Percentiles rank a stretch among this genome's conserved stretches.
phyloP scores from a whole-genome alignment of 2,113 vertebrate species.

The Ctenomys sociabilis region DNA sequence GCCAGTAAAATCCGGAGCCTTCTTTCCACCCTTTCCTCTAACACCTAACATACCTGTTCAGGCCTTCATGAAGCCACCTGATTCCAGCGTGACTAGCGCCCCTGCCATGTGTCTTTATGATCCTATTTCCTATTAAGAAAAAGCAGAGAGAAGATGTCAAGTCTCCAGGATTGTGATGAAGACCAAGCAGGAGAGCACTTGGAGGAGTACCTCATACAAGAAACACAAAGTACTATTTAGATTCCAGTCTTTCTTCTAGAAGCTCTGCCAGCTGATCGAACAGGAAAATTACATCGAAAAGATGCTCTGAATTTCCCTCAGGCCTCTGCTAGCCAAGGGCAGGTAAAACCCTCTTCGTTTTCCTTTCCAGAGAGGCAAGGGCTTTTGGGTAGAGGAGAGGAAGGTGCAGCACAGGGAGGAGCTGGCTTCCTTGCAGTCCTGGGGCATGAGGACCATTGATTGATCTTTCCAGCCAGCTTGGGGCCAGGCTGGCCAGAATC shows the following conservation, averaged over 20 bases:
- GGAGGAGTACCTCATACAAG: not conserved
- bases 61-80: not conserved
- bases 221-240: not conserved
- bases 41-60: not conserved
- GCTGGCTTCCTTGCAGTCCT: not conserved
- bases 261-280: not conserved
- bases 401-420: not conserved
- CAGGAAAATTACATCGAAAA: not conserved
- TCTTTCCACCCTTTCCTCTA: not conserved
- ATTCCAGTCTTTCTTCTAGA: not conserved
- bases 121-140: not conserved
- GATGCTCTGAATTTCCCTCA: not conserved
- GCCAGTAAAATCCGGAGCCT: not conserved
- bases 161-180: not conserved
- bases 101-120: not conserved
- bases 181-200: not conserved
- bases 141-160: rapidly evolving
- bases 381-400: rapidly evolving
- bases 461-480: not conserved
- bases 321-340: not conserved
- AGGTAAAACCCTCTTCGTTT: rapidly evolving
- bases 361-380: not conserved
- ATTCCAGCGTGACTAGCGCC: not conserved
- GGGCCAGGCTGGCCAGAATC: not conserved
- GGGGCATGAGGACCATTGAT: not conserved